Conservation (phyloP, 2,888 invertebrate genomes). For the Thecophora atra region DNA sequence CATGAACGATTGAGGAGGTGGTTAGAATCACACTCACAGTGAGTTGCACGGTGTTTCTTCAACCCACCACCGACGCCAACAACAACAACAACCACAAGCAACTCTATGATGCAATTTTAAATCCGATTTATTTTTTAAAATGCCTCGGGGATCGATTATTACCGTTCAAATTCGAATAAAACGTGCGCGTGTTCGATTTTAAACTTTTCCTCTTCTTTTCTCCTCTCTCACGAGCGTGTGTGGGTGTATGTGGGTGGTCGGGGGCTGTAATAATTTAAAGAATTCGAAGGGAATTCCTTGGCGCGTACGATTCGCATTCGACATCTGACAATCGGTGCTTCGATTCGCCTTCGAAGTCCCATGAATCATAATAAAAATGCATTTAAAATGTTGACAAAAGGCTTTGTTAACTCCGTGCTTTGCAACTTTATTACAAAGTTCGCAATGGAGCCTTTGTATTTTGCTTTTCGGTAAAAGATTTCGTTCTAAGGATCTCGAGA, state of each 20-base stretch:
- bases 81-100: not conserved
- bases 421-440: slow-evolving; percentile 41
- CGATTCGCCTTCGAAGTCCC: slow-evolving; percentile 32
- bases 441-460: slow-evolving; percentile 39
- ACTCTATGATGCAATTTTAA: slow-evolving; percentile 52
- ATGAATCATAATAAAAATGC: slow-evolving; percentile 63
- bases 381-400: slow-evolving; percentile 64
- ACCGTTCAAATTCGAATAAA: slow-evolving; percentile 67
- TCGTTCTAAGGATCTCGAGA: slow-evolving; percentile 20
- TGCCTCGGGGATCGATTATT: slow-evolving; percentile 67
- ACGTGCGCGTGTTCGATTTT: slow-evolving; percentile 63
- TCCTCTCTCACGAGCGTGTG: slow-evolving; percentile 17
- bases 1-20: slow-evolving; percentile 8
- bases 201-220: slow-evolving; percentile 48
- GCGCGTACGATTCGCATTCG: slow-evolving; percentile 48
- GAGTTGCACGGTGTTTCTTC: not conserved
- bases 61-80: not conserved
- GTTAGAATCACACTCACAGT: not conserved
- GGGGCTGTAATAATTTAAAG: slow-evolving; percentile 59
- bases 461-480: not conserved
- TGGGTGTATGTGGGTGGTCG: slow-evolving; percentile 36
- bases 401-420: slow-evolving; percentile 41
- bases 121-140: slow-evolving; percentile 66
- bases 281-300: slow-evolving; percentile 62
- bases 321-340: slow-evolving; percentile 44